phyloP scores from a whole-genome alignment of 2,888 invertebrate genomes.

The Chromoteleia sp. region DNA sequence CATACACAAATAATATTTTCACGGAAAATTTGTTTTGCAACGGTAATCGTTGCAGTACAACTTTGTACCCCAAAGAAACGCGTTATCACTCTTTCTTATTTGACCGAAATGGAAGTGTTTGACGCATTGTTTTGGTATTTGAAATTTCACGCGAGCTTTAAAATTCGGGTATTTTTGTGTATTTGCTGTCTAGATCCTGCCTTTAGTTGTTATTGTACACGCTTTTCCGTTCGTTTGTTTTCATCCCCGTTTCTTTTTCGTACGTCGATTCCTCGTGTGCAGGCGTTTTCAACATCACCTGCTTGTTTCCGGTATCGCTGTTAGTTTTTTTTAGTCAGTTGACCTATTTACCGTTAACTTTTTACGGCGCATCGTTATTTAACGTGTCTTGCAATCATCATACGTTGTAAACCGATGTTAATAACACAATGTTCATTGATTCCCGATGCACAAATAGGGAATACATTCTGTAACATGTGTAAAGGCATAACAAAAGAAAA shows the following conservation, averaged over 20 bases:
- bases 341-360: slow-evolving; percentile 45
- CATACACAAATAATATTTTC: too few species aligned
- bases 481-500: too few species aligned
- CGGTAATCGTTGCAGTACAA: too few species aligned
- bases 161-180: slow-evolving; percentile 25
- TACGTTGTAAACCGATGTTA: slow-evolving; percentile 20
- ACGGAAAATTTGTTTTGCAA: too few species aligned
- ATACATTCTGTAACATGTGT: too few species aligned
- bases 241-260: slow-evolving; percentile 21
- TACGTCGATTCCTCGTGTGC: slow-evolving; percentile 28
- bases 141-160: slow-evolving; percentile 19
- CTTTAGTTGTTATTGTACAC: slow-evolving; percentile 45
- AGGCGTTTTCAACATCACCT: slow-evolving; percentile 46
- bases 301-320: slow-evolving; percentile 37
- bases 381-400: slow-evolving; percentile 29
- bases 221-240: slow-evolving; percentile 31
- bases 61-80: too few species aligned
- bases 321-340: too few species aligned
- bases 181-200: slow-evolving; percentile 9
- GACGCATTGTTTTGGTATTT: slow-evolving; percentile 18
- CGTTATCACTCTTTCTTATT: neutral
- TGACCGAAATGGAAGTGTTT: slow-evolving; percentile 13
- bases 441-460: slow-evolving; percentile 10
- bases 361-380: slow-evolving; percentile 48
- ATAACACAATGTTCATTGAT: slow-evolving; percentile 20